These are phyloP conservation scores for Phoxinus phoxinus DNA, from an alignment of 2,113 vertebrate species.

Conservation along the genomic window DNA sequence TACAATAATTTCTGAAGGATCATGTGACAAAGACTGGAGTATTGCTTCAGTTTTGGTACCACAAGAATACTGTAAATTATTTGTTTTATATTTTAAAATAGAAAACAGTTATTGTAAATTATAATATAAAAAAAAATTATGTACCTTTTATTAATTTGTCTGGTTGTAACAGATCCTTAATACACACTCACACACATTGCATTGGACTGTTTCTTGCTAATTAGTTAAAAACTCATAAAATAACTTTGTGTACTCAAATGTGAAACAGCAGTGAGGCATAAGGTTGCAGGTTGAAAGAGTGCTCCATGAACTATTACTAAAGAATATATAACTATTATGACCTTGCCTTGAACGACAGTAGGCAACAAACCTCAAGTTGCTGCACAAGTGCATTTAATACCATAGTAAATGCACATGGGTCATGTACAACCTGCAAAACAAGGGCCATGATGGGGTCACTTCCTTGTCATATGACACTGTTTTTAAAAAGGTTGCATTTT, in stretches of 20 bases:
- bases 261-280: not conserved
- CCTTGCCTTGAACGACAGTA: not conserved
- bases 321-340: too few species aligned
- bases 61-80: not conserved
- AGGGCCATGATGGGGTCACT: too few species aligned
- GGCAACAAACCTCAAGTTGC: not conserved
- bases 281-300: too few species aligned
- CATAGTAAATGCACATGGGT: not conserved
- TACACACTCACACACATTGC: not conserved
- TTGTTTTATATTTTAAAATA: not conserved
- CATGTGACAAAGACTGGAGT: not conserved
- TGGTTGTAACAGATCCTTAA: not conserved
- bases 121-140: too few species aligned
- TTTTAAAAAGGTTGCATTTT: too few species aligned
- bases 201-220: not conserved
- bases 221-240: not conserved
- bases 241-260: not conserved
- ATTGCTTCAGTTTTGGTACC: not conserved
- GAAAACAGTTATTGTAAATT: not conserved
- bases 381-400: not conserved
- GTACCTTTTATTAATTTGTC: not conserved
- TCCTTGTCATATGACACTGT: too few species aligned
- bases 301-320: too few species aligned
- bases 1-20: not conserved
- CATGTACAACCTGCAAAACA: too few species aligned